phyloP scores from a whole-genome alignment of 2,888 invertebrate genomes.

The Hydroisotoma schaefferi region DNA sequence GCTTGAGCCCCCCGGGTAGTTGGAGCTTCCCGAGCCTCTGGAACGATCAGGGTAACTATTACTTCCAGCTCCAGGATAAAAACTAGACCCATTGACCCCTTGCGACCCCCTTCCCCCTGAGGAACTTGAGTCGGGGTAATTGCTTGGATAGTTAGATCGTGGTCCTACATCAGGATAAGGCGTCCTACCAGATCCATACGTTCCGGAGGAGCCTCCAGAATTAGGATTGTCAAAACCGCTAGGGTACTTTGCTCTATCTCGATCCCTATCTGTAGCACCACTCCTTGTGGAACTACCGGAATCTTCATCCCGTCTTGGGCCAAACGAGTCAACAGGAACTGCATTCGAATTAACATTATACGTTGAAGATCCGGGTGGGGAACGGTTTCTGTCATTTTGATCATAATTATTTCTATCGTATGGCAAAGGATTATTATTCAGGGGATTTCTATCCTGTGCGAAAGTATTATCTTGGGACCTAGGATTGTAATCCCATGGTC shows the following conservation, averaged over 20 bases:
- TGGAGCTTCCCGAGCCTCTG: constrained; percentile 3
- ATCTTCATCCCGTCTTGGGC: constrained; percentile 5
- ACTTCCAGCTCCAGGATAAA: constrained; percentile 1
- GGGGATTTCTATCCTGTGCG: background rate
- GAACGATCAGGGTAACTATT: background rate
- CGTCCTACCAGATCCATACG: background rate
- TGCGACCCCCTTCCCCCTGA: background rate
- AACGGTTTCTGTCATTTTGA: background rate
- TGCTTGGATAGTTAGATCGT: constrained; percentile 6
- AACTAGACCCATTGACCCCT: background rate
- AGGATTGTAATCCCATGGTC: background rate
- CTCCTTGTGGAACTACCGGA: background rate
- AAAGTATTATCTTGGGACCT: background rate
- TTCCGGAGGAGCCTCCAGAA: background rate
- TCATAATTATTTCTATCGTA: constrained; percentile 2
- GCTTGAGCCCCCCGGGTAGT: constrained; percentile 11
- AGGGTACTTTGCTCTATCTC: background rate
- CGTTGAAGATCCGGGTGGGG: background rate
- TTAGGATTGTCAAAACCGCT: background rate
- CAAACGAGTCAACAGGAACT: constrained; percentile 8
- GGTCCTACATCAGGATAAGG: constrained; percentile 8
- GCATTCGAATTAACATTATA: constrained; percentile 7
- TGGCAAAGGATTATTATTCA: background rate
- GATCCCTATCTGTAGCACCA: background rate
- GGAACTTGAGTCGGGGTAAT: background rate